These are phyloP conservation scores for Macrosiphum euphorbiae DNA, from an alignment of 2,888 invertebrate species.

Conservation along the genomic window DNA sequence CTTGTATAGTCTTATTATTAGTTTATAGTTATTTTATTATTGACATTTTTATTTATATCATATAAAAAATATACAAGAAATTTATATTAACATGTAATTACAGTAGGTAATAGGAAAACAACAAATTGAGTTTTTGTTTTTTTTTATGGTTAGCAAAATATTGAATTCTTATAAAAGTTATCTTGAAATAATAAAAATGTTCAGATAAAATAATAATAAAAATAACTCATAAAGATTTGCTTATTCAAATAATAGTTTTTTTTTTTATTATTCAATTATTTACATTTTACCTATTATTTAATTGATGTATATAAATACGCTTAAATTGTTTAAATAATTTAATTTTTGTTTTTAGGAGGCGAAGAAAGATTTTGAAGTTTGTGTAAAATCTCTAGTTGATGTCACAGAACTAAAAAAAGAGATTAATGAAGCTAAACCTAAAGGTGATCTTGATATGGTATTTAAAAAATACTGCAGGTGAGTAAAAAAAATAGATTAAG, in stretches of 20 bases:
- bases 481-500: constrained; percentile 52
- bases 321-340: neutral
- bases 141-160: neutral
- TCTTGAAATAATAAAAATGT: too few relatives aligned
- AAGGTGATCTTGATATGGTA: constrained; percentile 79
- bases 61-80: neutral
- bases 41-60: neutral
- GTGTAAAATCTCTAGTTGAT: constrained; percentile 76
- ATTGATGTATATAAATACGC: neutral
- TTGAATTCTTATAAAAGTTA: neutral
- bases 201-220: neutral
- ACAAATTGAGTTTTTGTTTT: neutral
- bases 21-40: neutral
- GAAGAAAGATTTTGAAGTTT: constrained; percentile 72
- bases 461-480: constrained; percentile 79
- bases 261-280: neutral
- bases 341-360: constrained; percentile 69
- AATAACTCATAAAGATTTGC: neutral
- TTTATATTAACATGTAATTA: neutral
- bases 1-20: neutral
- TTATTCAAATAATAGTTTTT: neutral
- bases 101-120: neutral
- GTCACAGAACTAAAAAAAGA: constrained; percentile 75
- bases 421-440: constrained; percentile 79
- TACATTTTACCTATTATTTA: neutral